Conservation (phyloP, 2,888 invertebrate species). For the Fragum fragum region DNA sequence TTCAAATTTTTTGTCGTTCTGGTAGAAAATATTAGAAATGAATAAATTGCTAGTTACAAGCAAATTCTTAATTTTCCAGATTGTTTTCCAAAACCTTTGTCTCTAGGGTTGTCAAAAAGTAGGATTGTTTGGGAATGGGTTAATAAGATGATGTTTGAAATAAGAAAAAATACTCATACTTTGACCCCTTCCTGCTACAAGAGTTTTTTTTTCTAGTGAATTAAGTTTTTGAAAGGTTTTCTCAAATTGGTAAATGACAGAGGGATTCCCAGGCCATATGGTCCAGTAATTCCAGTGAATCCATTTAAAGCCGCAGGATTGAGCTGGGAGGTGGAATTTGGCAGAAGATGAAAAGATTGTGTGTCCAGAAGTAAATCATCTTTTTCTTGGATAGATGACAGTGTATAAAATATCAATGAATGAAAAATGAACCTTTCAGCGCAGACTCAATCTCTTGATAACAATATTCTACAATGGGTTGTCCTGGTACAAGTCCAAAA, state of each 20-base stretch:
- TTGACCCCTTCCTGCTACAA: too few relatives aligned
- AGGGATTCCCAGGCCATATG: conserved; percentile 8
- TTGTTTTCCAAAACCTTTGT: not conserved
- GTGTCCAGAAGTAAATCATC: conserved; percentile 5
- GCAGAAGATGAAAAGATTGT: conserved; percentile 15
- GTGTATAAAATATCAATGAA: conserved; percentile 30
- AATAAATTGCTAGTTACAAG: not conserved
- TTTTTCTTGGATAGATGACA: not conserved
- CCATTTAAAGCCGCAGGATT: conserved; percentile 9
- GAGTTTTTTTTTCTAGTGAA: too few relatives aligned
- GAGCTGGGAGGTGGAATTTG: not conserved
- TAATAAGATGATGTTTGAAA: too few relatives aligned
- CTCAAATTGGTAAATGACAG: not conserved
- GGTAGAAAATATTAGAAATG: too few relatives aligned
- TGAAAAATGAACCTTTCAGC: conserved; percentile 13
- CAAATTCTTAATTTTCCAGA: not conserved
- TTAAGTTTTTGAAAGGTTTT: not conserved
- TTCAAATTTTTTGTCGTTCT: too few relatives aligned
- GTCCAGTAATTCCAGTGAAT: conserved; percentile 15
- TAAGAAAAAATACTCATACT: too few relatives aligned
- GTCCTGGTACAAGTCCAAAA: conserved; percentile 13
- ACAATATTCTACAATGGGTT: not conserved
- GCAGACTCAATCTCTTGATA: not conserved
- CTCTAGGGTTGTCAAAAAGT: not conserved
- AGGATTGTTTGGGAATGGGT: not conserved